These are phyloP conservation scores for Peromyscus melanophrys DNA, from an alignment of 2,797 vertebrate species.

Conservation along the genomic window DNA sequence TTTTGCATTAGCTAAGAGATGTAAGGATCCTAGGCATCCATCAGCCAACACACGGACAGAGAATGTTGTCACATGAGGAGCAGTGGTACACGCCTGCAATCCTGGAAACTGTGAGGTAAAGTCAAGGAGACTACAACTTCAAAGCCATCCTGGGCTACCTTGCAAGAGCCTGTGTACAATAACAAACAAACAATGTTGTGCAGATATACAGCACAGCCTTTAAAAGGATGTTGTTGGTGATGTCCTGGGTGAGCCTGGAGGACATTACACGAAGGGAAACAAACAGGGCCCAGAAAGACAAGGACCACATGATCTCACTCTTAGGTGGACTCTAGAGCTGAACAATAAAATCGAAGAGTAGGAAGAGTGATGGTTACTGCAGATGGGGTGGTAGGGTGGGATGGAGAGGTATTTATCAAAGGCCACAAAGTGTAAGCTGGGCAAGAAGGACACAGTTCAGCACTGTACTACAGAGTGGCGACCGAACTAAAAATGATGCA, in stretches of 20 bases:
- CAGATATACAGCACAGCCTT: not conserved
- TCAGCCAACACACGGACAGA: not conserved
- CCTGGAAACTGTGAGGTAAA: not conserved
- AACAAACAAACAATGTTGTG: not conserved
- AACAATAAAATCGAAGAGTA: not conserved
- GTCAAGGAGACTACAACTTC: not conserved
- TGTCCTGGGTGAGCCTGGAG: not conserved
- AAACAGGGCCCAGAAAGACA: too few relatives aligned
- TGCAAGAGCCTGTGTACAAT: not conserved
- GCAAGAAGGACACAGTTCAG: not conserved
- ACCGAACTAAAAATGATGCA: not conserved
- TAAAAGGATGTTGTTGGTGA: not conserved
- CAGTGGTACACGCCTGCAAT: not conserved
- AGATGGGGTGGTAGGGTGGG: not conserved
- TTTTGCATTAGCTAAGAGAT: not conserved
- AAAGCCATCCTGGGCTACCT: not conserved
- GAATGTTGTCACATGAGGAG: not conserved
- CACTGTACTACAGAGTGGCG: not conserved
- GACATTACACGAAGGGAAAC: not conserved
- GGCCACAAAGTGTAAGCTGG: not conserved
- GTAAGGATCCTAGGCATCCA: not conserved
- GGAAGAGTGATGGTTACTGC: not conserved
- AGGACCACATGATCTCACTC: not conserved
- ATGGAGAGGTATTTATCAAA: not conserved
- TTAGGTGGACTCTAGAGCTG: not conserved